Evolutionary conservation across 1,140 invertebrate genomes (phyloP), one percentile per base, ranked within the genome.

Genomic region (Bombus sibiricus): DNA sequence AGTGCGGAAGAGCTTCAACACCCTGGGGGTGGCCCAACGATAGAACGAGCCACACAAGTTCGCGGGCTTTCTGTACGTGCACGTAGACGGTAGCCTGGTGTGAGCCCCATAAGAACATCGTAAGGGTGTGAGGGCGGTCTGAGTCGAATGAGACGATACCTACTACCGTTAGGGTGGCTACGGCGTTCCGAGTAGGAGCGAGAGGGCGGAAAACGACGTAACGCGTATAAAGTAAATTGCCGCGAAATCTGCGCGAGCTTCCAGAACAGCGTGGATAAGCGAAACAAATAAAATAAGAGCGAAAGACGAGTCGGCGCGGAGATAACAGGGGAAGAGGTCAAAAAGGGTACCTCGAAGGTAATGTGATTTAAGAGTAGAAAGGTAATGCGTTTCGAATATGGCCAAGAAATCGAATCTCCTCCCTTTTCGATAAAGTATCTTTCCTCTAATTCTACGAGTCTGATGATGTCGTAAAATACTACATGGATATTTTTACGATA

Each of bases 181-280:
- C 41, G 66, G 72, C 28, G 41, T 69, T 15, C 41, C 15, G 83
- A 62, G 87, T 47, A 47, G 69, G 83, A 86, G 88, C 88, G 88
- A 92, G 79, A 93, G 92, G 91, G 89, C 87, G 93, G 92, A 93
- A 93, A 93, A 92, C 92, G 92, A 93, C 90, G 93, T 94, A 94
- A 94, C 92, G 91, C 89, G 90, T 87, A 91, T 93, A 92, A 93
- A 92, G 92, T 93, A 94, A 94, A 94, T 93, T 94, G 93, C 93
- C 93, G 93, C 93, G 86, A 94, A 94, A 94, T 94, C 92, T 93
- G 92, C 59, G 87, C 86, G 79, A 78, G 78, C 62, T 62, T 76
- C 78, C 85, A 78, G 81, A 86, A 87, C 88, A 86, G 86, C 78
- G 78, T 64, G 90, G 85, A 89, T 91, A 92, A 92, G 89, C 91